phyloP scores from a whole-genome alignment of 2,888 invertebrate genomes.

The Eudemis profundana region DNA sequence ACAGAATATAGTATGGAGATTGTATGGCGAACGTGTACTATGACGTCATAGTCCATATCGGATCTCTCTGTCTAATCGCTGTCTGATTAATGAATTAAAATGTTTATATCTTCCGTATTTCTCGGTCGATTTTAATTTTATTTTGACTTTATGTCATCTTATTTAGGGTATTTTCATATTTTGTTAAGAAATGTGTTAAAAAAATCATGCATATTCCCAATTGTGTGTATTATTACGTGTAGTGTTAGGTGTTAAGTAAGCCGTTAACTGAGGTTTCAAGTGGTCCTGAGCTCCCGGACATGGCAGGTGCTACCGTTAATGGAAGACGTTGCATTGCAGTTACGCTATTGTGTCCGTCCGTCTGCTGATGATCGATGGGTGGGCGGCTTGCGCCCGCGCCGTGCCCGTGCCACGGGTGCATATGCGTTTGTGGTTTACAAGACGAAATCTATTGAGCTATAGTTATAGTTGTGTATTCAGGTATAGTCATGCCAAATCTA shows the following conservation, averaged over 20 bases:
- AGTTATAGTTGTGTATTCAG: background rate
- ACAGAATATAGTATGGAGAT: too few relatives aligned
- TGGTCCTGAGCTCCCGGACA: background rate
- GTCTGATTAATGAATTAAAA: too few relatives aligned
- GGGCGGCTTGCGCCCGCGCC: constrained; percentile 39
- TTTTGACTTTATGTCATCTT: too few relatives aligned
- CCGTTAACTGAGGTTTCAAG: background rate
- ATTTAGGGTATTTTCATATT: too few relatives aligned
- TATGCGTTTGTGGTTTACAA: constrained; percentile 2
- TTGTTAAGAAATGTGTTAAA: too few relatives aligned
- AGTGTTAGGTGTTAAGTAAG: background rate
- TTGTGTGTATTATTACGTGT: background rate
- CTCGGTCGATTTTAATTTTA: too few relatives aligned
- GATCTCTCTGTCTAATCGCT: too few relatives aligned
- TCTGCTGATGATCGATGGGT: constrained; percentile 53
- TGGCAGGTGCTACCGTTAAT: constrained; percentile 35
- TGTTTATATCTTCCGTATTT: too few relatives aligned
- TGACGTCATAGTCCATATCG: too few relatives aligned
- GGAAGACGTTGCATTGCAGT: constrained; percentile 43
- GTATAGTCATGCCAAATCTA: too few relatives aligned
- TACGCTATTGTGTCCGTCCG: constrained; percentile 46
- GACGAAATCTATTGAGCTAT: background rate
- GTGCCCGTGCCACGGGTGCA: constrained; percentile 34
- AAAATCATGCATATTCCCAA: too few relatives aligned
- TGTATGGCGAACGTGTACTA: too few relatives aligned